These are phyloP conservation scores for Drosophila miranda DNA, from an alignment of 1,140 invertebrate genomes.

Conservation along the genomic window DNA sequence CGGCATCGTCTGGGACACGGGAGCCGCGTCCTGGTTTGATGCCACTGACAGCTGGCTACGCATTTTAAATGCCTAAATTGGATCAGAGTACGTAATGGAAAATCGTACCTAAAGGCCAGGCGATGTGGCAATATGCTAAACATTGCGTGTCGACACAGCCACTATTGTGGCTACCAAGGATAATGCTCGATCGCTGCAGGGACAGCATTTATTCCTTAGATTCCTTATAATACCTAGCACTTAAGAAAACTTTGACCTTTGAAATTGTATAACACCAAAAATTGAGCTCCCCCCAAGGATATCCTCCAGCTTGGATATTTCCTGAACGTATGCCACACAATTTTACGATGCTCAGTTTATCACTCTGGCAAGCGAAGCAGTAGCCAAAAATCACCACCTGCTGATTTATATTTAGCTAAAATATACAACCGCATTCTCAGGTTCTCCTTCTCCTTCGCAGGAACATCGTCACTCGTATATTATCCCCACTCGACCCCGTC, in stretches of 20 bases:
- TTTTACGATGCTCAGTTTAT: conserved; percentile 10
- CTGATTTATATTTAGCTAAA: conserved; percentile 70
- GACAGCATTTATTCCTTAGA: too few relatives aligned
- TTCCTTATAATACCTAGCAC: neutral
- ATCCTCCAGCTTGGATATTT: neutral
- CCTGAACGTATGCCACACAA: neutral
- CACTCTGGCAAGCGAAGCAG: conserved; percentile 16
- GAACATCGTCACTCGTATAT: conserved; percentile 11
- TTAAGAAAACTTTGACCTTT: too few relatives aligned
- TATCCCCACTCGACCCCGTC: conserved; percentile 11
- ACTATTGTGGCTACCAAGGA: too few relatives aligned
- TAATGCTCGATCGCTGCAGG: too few relatives aligned
- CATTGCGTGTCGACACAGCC: too few relatives aligned
- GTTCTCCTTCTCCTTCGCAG: neutral
- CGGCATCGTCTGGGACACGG: conserved; percentile 35
- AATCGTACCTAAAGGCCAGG: conserved; percentile 10
- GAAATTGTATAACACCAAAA: too few relatives aligned
- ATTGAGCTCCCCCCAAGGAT: neutral
- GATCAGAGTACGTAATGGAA: conserved; percentile 34
- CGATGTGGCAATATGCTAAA: neutral
- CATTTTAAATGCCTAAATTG: conserved; percentile 70
- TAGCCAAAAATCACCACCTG: conserved; percentile 59
- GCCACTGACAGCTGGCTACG: conserved; percentile 33
- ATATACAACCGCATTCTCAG: conserved; percentile 40
- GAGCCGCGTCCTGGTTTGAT: conserved; percentile 8